Evolutionary conservation across 2,113 vertebrate species (phyloP), one percentile per base, ranked within the genome.

Genomic region (Zeus faber): DNA sequence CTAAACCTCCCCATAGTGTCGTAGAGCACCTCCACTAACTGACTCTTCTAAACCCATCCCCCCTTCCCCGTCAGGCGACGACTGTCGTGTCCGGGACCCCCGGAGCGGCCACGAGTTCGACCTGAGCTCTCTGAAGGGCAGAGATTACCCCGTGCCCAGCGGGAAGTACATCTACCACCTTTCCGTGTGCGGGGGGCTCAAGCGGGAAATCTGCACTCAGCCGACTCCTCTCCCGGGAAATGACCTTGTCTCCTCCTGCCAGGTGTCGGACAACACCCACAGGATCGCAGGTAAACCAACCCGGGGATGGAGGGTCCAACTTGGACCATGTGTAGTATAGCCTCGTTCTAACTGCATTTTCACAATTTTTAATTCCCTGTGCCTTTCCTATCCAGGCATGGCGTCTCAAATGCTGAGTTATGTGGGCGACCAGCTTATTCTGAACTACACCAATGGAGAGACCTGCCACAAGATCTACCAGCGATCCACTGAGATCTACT

Each of bases 381-480:
- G 39, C 27, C 1, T 2, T 44, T 4, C 37, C 5, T 20, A 3
- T 21, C 9, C 70, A 98, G 97, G 97, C 9, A 67, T 93, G 54
- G 29, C 62, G 1, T 92, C 84, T 55, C 87, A 92, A 81, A 87
- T 84, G 33, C 69, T 99, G 70, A 94, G 79, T 5, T 96, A 90
- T 0, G 91, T 92, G 67, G 94, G 94, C 43, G 93, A 94, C 10
- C 74, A 96, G 53, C 85, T 99, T 52, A 93, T 93, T 80, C 89
- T 99, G 60, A 98, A 97, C 83, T 98, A 94, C 68, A 96, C 93
- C 0, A 77, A 16, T 0, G 97, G 97, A 10, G 95, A 96, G 3
- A 70, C 20, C 2, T 99, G 97, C 67, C 97, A 99, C 54, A 85
- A 84, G 31, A 84, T 95, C 23, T 96, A 94, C 3, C 41, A 91